Evolutionary conservation across 92 coral and sea anemone species (phyloP).

Genomic region (Isaurus tuberculatus): DNA sequence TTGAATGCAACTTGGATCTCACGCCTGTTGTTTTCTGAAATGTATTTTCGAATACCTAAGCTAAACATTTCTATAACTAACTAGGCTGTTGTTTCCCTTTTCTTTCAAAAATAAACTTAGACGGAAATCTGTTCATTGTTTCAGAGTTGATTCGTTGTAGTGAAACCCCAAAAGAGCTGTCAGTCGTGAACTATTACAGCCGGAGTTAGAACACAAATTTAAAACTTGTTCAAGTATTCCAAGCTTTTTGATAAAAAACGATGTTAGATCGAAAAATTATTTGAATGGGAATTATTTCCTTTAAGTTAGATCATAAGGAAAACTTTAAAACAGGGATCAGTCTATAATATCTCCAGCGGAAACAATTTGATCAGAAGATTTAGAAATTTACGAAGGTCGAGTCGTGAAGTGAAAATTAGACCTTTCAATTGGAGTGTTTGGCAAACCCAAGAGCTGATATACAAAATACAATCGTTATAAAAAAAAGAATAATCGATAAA

Average conservation of each 20-base stretch:
- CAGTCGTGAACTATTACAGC: neutral
- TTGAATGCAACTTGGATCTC: too few relatives aligned
- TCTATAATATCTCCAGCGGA: neutral
- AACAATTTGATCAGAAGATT: neutral
- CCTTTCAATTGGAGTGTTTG: neutral
- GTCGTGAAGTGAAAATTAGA: neutral
- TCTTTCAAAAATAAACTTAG: too few relatives aligned
- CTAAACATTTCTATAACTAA: too few relatives aligned
- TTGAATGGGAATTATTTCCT: neutral
- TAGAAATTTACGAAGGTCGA: neutral
- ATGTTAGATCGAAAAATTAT: neutral
- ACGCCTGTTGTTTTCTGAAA: too few relatives aligned
- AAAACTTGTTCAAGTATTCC: neutral
- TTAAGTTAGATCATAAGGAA: neutral
- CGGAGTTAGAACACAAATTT: neutral
- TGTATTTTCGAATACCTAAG: too few relatives aligned
- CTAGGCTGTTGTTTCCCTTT: too few relatives aligned
- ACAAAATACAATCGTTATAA: neutral
- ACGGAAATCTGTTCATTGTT: neutral
- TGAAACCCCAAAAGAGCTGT: neutral
- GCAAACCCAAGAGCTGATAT: neutral
- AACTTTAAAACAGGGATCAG: neutral
- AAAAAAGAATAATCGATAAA: neutral
- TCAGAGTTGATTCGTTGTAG: neutral
- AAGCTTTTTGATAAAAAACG: neutral